phyloP scores from a whole-genome alignment of 2,888 invertebrate genomes.

The Drosophila vallismaia region DNA sequence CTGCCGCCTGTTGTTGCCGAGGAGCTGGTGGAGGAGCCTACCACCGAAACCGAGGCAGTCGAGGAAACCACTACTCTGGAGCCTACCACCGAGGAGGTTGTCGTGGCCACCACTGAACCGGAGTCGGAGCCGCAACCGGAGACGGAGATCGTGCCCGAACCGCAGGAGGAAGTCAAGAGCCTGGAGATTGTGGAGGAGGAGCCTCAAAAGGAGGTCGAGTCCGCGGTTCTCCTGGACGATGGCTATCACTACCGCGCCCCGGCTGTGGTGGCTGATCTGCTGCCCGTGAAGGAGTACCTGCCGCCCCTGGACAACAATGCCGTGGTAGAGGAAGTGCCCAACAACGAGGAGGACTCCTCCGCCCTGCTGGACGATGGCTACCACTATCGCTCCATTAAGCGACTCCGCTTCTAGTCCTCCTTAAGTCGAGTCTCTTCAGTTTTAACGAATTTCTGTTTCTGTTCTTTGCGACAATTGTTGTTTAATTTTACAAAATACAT shows the following conservation, averaged over 20 bases:
- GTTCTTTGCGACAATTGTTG: slow-evolving; percentile 60
- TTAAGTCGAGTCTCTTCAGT: not conserved
- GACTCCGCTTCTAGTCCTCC: slow-evolving; percentile 55
- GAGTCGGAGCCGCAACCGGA: slow-evolving; percentile 25
- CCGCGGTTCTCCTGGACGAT: slow-evolving; percentile 62
- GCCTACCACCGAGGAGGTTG: slow-evolving; percentile 42
- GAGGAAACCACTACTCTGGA: slow-evolving; percentile 42
- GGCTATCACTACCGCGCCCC: slow-evolving; percentile 79
- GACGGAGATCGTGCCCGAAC: slow-evolving; percentile 44
- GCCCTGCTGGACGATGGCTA: slow-evolving; percentile 73
- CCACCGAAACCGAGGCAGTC: slow-evolving; percentile 30
- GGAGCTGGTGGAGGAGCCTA: slow-evolving; percentile 27
- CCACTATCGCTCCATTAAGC: slow-evolving; percentile 70
- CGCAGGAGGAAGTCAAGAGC: slow-evolving; percentile 33
- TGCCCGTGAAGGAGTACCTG: slow-evolving; percentile 63
- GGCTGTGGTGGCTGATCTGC: slow-evolving; percentile 62
- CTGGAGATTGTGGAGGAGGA: slow-evolving; percentile 53
- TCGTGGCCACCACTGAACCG: slow-evolving; percentile 27
- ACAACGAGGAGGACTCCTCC: slow-evolving; percentile 55
- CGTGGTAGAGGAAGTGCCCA: slow-evolving; percentile 55
- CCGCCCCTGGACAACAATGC: slow-evolving; percentile 65
- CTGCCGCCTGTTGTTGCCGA: slow-evolving; percentile 52
- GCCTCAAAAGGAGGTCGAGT: slow-evolving; percentile 42
- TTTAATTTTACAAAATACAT: slow-evolving; percentile 61
- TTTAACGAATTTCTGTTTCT: slow-evolving; percentile 56